phyloP scores from a whole-genome alignment of 2,113 vertebrate species.

The Peromyscus leucopus region DNA sequence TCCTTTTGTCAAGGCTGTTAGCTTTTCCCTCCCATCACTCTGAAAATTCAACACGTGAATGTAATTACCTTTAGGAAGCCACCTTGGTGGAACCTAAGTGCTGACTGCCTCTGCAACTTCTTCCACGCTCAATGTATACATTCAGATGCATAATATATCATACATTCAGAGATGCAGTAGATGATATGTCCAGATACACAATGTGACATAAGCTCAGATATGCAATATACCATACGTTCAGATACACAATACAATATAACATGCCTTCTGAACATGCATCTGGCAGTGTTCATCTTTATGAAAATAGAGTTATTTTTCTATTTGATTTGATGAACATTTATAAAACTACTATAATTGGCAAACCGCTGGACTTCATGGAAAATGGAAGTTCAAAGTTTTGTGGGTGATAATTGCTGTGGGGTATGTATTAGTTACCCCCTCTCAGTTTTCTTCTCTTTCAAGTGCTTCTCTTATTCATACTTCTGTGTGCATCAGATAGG shows the following conservation, averaged over 20 bases:
- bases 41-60: neutral
- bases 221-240: neutral
- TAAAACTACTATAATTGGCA: neutral
- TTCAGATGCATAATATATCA: neutral
- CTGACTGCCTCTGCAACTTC: neutral
- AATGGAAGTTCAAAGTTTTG: conserved; percentile 22
- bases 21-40: neutral
- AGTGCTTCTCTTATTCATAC: conserved; percentile 15
- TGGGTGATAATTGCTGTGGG: conserved; percentile 15
- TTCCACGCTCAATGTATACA: neutral
- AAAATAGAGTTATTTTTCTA: neutral
- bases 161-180: neutral
- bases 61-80: neutral
- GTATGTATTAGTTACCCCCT: neutral
- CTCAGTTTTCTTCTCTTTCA: conserved; percentile 35
- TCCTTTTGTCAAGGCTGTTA: neutral
- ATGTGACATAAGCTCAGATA: neutral
- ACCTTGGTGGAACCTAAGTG: neutral
- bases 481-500: neutral
- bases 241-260: neutral
- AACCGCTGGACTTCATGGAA: neutral
- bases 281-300: neutral
- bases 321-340: neutral
- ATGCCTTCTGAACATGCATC: neutral
- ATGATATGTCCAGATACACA: neutral